Conservation (phyloP, 1,140 invertebrate species). For the Drosophila lini region DNA sequence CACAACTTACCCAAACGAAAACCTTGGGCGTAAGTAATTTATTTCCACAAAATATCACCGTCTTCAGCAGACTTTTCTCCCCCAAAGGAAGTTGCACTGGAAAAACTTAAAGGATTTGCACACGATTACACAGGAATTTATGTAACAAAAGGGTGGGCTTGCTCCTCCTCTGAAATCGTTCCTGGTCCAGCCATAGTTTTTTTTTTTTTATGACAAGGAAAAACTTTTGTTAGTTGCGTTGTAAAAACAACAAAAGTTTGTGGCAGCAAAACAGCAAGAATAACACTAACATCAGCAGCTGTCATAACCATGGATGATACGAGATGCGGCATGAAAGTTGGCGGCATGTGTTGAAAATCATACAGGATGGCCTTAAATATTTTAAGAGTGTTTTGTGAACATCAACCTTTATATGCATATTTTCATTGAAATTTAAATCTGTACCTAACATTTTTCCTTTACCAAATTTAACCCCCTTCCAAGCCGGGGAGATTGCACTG, state of each 20-base stretch:
- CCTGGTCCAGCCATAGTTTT: neutral
- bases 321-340: constrained; percentile 15
- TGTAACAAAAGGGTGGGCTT: neutral
- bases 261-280: neutral
- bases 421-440: constrained; percentile 3
- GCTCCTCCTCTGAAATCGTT: neutral
- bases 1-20: neutral
- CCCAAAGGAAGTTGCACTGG: neutral
- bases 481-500: neutral
- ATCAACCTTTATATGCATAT: constrained; percentile 3
- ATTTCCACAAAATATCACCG: constrained; percentile 3
- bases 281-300: constrained; percentile 16
- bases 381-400: constrained; percentile 1
- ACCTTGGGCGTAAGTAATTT: constrained; percentile 1
- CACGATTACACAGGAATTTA: constrained; percentile 13
- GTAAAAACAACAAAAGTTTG: constrained; percentile 18
- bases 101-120: constrained; percentile 17
- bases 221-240: constrained; percentile 15
- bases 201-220: constrained; percentile 4
- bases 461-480: neutral
- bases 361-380: neutral
- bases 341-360: constrained; percentile 4
- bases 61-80: neutral
- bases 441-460: neutral
- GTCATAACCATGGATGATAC: constrained; percentile 3